Evolutionary conservation across 2,888 invertebrate species (phyloP).

Genomic region (Lasioglossum marginatum): DNA sequence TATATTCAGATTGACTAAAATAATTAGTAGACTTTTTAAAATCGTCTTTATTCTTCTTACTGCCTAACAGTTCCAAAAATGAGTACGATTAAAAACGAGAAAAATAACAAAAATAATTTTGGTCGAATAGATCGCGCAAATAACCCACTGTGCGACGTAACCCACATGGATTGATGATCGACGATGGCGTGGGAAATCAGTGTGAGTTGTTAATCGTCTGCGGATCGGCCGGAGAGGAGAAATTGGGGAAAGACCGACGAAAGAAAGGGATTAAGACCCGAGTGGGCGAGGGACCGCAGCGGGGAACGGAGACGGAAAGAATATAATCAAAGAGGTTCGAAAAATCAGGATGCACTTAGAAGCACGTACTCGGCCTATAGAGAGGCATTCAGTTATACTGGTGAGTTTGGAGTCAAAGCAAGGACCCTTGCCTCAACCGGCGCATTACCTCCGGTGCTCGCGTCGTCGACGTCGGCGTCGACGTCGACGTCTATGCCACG

Average conservation of each 20-base stretch:
- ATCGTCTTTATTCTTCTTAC: not conserved
- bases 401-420: slow-evolving; percentile 81
- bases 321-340: slow-evolving; percentile 67
- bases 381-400: slow-evolving; percentile 80
- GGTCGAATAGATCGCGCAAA: not conserved
- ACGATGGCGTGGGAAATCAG: not conserved
- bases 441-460: slow-evolving; percentile 69
- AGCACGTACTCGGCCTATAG: slow-evolving; percentile 80
- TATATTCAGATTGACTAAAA: too few relatives aligned
- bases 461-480: slow-evolving; percentile 32
- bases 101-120: not conserved
- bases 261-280: slow-evolving; percentile 42
- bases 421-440: slow-evolving; percentile 80
- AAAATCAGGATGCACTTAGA: slow-evolving; percentile 77
- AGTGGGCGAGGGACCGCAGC: slow-evolving; percentile 4
- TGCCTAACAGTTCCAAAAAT: too few relatives aligned
- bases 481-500: slow-evolving; percentile 57
- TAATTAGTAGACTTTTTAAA: too few relatives aligned
- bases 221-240: slow-evolving; percentile 33
- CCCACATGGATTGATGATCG: not conserved
- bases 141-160: not conserved
- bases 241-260: slow-evolving; percentile 38
- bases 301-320: slow-evolving; percentile 39
- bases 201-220: not conserved
- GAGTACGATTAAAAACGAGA: not conserved